These are phyloP conservation scores for Hirtodrosophila trivittata DNA, from an alignment of 2,888 invertebrate species.

Conservation along the genomic window DNA sequence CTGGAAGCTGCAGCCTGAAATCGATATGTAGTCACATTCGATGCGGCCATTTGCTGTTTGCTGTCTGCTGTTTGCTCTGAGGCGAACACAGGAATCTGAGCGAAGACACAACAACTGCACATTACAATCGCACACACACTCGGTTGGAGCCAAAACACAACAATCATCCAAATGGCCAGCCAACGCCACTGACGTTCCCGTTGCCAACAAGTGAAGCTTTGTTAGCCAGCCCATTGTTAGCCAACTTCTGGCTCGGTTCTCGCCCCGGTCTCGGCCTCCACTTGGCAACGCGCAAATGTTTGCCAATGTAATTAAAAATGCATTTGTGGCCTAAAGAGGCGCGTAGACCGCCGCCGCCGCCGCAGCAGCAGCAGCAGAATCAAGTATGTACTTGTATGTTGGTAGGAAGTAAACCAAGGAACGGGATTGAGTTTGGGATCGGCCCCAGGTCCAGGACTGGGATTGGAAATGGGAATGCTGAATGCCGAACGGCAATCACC, in stretches of 20 bases:
- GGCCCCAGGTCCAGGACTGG: background rate
- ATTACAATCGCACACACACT: slow-evolving; percentile 34
- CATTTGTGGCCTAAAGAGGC: slow-evolving; percentile 69
- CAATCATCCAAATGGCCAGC: slow-evolving; percentile 67
- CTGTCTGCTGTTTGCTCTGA: slow-evolving; percentile 33
- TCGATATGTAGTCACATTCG: slow-evolving; percentile 66
- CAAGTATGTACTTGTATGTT: no score
- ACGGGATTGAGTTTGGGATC: slow-evolving; percentile 16
- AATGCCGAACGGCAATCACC: slow-evolving; percentile 52
- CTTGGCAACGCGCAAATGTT: slow-evolving; percentile 63
- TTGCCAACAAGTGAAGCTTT: slow-evolving; percentile 25
- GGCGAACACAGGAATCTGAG: slow-evolving; percentile 12
- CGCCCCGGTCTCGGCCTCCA: background rate
- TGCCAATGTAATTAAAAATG: slow-evolving; percentile 77
- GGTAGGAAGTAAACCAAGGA: slow-evolving; percentile 28
- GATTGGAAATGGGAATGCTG: slow-evolving; percentile 6
- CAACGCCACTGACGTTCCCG: slow-evolving; percentile 34
- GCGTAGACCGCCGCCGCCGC: slow-evolving; percentile 41
- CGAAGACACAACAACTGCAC: slow-evolving; percentile 29
- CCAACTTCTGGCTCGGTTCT: background rate
- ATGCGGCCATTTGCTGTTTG: slow-evolving; percentile 47
- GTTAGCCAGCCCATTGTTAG: slow-evolving; percentile 28
- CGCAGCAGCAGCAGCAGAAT: no score
- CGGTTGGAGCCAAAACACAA: slow-evolving; percentile 64
- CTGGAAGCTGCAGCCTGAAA: slow-evolving; percentile 46